Conservation (phyloP, 2,797 vertebrate genomes). For the Hyperoplus immaculatus region DNA sequence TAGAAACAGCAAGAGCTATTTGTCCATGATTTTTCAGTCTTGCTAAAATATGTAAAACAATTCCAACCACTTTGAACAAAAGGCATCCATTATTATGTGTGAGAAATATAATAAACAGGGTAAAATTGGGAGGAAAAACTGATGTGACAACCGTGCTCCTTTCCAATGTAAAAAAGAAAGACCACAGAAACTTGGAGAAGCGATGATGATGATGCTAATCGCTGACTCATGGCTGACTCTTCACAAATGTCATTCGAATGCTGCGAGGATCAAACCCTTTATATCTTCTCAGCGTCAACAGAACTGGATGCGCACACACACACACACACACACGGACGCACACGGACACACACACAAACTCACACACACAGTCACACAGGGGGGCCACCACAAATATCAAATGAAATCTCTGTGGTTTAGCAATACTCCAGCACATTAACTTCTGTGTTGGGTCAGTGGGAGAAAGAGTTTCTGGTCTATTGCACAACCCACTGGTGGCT, state of each 20-base stretch:
- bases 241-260: constrained; percentile 47
- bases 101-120: not conserved
- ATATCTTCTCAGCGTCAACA: constrained; percentile 25
- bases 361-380: not conserved
- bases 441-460: constrained; percentile 10
- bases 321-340: not conserved
- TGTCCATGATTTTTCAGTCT: not conserved
- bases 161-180: constrained; percentile 12
- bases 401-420: not conserved
- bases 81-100: not conserved
- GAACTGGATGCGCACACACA: not conserved
- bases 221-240: constrained; percentile 54
- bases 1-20: not conserved
- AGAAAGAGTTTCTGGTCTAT: constrained; percentile 18
- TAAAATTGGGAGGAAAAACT: not conserved
- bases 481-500: constrained; percentile 6
- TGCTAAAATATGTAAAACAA: constrained; percentile 2
- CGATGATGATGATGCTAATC: constrained; percentile 60
- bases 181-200: constrained; percentile 22
- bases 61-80: not conserved
- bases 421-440: constrained; percentile 22
- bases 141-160: not conserved
- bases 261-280: constrained; percentile 28
- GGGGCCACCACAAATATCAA: not conserved
- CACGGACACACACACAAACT: not conserved